A percentile compares a stretch with the other conserved stretches of the same genome.
Conservation (phyloP, 2,797 vertebrate species). For the Cottoperca gobio region DNA sequence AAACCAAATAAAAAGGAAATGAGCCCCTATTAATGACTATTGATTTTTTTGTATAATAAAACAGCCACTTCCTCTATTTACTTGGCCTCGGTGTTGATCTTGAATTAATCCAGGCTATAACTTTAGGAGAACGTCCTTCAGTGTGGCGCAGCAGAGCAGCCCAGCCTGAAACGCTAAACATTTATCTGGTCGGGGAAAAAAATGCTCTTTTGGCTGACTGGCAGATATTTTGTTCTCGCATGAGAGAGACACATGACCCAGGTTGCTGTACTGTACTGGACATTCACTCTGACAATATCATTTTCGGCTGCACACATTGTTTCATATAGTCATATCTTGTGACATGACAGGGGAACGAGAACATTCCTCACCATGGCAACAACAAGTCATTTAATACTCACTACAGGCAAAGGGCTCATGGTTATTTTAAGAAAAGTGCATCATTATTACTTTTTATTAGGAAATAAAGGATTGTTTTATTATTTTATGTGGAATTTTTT, state of each 20-base stretch:
- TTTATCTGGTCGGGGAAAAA: slow-evolving; percentile 4
- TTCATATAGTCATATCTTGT: slow-evolving; percentile 37
- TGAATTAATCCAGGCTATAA: slow-evolving; percentile 59
- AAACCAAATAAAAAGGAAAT: slow-evolving; percentile 80
- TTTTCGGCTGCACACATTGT: slow-evolving; percentile 42
- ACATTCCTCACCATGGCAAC: slow-evolving; percentile 68
- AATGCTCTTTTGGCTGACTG: slow-evolving; percentile 35
- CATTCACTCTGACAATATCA: not conserved
- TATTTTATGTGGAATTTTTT: slow-evolving; percentile 1
- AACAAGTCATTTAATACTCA: slow-evolving; percentile 51
- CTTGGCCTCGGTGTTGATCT: slow-evolving; percentile 59
- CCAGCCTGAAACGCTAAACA: slow-evolving; percentile 25
- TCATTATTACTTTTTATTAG: slow-evolving; percentile 18
- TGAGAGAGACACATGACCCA: slow-evolving; percentile 28
- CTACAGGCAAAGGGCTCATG: slow-evolving; percentile 20
- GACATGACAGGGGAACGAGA: slow-evolving; percentile 40
- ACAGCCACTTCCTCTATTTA: slow-evolving; percentile 64
- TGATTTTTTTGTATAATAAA: slow-evolving; percentile 78
- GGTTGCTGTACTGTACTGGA: slow-evolving; percentile 4
- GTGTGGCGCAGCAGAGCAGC: slow-evolving; percentile 23
- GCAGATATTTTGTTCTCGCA: slow-evolving; percentile 30
- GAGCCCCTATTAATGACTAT: slow-evolving; percentile 79
- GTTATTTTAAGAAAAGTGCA: slow-evolving; percentile 62
- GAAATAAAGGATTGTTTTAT: not conserved
- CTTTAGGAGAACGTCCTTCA: slow-evolving; percentile 53